phyloP scores from a whole-genome alignment of 2,113 vertebrate genomes.

The Myotis lucifugus region DNA sequence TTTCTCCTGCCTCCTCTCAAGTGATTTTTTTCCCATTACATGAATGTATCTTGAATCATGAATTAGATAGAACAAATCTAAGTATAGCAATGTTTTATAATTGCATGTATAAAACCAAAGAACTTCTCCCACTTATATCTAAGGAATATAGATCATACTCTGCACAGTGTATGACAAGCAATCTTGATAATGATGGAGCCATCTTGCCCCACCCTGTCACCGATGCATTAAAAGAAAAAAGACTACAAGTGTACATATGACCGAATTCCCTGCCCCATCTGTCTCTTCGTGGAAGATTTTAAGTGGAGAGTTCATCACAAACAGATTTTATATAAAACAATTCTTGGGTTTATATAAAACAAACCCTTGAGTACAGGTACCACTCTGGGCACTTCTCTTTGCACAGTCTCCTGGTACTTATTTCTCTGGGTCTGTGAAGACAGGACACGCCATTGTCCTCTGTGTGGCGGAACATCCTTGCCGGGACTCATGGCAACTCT shows the following conservation, averaged over 20 bases:
- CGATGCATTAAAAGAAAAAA: background rate
- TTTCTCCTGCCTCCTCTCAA: background rate
- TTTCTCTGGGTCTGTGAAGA: background rate
- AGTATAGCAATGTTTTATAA: background rate
- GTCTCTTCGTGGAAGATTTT: background rate
- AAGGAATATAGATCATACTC: background rate
- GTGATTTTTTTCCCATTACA: background rate
- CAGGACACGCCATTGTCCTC: accelerated
- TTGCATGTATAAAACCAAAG: background rate
- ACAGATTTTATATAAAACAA: background rate
- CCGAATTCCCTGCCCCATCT: accelerated
- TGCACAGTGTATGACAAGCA: background rate
- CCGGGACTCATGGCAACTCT: no score
- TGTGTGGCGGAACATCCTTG: background rate
- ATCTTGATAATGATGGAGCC: background rate
- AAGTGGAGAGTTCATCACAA: background rate
- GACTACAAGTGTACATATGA: background rate
- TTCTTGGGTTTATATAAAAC: background rate
- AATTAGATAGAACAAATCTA: background rate
- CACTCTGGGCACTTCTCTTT: background rate
- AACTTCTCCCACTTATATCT: background rate
- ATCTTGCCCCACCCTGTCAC: background rate
- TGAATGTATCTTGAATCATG: background rate
- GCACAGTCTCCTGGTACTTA: background rate
- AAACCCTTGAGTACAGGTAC: accelerated